Base-by-base conservation (phyloP, 1,140 invertebrate species). In the Dendrolimus kikuchii region DNA sequence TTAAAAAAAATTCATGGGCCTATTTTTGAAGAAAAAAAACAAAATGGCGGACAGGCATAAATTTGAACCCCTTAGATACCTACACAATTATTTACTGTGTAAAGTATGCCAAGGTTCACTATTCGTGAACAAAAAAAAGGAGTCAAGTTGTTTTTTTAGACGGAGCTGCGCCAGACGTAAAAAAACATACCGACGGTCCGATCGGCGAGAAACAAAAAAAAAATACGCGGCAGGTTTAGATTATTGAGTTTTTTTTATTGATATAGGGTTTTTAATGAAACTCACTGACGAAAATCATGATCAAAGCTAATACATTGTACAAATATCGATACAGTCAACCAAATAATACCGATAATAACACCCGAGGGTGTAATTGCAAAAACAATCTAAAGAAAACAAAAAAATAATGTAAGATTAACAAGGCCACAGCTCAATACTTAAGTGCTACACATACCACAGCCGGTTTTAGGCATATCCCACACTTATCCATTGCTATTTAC, bases 171-270 rank as follows among this genome's bases (percentile, higher is more conserved):
- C 75, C 81, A 85, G 79, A 85, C 81, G 74, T 77, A 83, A 85
- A 85, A 84, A 85, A 83, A 78, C 77, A 78, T 53, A 68, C 62
- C 60, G 70, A 69, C 66, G 62, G 69, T 67, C 66, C 51, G 60
- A 52, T 44, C 48, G 49, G 50, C 41, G 38, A 59, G 57, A 59
- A 68, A 65, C 67, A 64, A 77, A 81, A 86, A 83, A 78, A 81
- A 83, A 81, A 76, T 75, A 73, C 70, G 80, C 82, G 79, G 82
- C 80, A 80, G 77, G 79, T 83, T 85, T 82, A 75, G 74, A 77
- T 78, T 71, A 64, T 49, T 69, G 75, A 64, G 71, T 82, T 74
- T 80, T 82, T 80, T 66, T 71, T 68, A 66, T 60, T 63, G 42
- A 41, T 50, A 40, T 39, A 50, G 40, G 40, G 42, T 40, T 23